Evolutionary conservation across 2,888 invertebrate species (phyloP), one percentile per base, ranked within the genome.

Genomic region (Deilephila elpenor): DNA sequence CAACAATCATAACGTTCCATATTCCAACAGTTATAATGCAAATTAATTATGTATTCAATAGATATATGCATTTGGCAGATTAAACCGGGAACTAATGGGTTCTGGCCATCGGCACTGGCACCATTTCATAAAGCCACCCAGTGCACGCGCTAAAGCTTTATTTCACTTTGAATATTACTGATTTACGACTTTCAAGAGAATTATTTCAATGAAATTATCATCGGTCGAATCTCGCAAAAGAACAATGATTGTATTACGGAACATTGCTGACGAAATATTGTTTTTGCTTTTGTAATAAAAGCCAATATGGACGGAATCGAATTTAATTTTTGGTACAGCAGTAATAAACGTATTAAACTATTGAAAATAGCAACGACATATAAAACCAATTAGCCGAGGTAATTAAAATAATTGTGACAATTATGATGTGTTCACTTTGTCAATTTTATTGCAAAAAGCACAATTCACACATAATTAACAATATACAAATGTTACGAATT

Each of bases 31-130:
- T 44, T 44, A 78, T 78, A 67, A 29, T 37, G 72, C 59, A 73
- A 75, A 74, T 76, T 76, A 74, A 78, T 78, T 77, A 74, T 75
- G 76, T 77, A 79, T 79, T 76, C 77, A 77, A 80, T 80, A 76
- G 77, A 73, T 62, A 75, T 74, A 78, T 75, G 77, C 78, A 76
- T 78, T 76, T 74, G 76, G 77, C 76, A 74, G 76, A 78, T 78
- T 76, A 78, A 77, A 75, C 74, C 71, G 74, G 19, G 74, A 75
- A 75, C 67, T 76, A 78, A 80, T 75, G 74, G 76, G 71, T 71
- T 74, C 72, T 74, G 77, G 76, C 71, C 73, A 77, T 79, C 76
- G 77, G 78, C 59, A 71, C 32, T 56, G 32, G 70, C 56, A 71
- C 70, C 56, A 34, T 71, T 73, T 73, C 14, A 53, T 32, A 53